Conservation (phyloP, 2,113 vertebrate genomes). For the Nannobrachium achirus region DNA sequence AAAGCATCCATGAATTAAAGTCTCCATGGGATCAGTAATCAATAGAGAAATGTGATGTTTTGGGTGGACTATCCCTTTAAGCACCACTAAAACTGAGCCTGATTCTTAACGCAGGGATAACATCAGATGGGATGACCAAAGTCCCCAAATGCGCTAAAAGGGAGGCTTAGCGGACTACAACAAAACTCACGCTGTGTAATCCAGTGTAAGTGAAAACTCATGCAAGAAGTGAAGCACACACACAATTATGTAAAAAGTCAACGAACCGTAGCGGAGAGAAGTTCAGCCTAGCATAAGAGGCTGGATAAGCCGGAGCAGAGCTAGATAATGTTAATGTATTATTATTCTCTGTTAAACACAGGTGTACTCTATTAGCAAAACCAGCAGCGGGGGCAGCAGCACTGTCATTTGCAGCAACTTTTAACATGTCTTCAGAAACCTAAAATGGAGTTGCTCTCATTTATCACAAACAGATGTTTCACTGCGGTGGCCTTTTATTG, state of each 20-base stretch:
- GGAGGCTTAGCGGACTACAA: constrained; percentile 1
- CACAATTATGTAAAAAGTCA: constrained; percentile 2
- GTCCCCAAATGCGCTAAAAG: constrained; percentile 1
- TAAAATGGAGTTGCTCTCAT: no score
- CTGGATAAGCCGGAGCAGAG: constrained; percentile 25
- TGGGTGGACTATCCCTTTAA: no score
- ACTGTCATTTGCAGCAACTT: constrained; percentile 27
- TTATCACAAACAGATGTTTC: no score
- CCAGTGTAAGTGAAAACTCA: background rate
- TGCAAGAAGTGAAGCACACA: background rate
- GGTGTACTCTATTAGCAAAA: constrained; percentile 44
- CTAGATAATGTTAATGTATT: constrained; percentile 29
- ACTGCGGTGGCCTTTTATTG: no score
- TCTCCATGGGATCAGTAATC: no score
- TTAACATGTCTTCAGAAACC: background rate
- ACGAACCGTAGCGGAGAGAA: constrained; percentile 12
- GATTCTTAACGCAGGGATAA: no score
- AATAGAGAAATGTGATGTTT: no score
- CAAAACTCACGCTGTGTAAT: background rate
- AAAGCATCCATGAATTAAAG: no score
- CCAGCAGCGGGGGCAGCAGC: constrained; percentile 36
- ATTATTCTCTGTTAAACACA: constrained; percentile 8
- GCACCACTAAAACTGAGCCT: no score
- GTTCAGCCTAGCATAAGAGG: constrained; percentile 43
- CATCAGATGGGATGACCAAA: background rate